Base-by-base conservation (phyloP, 2,888 invertebrate genomes). In the Anticlea derivata region DNA sequence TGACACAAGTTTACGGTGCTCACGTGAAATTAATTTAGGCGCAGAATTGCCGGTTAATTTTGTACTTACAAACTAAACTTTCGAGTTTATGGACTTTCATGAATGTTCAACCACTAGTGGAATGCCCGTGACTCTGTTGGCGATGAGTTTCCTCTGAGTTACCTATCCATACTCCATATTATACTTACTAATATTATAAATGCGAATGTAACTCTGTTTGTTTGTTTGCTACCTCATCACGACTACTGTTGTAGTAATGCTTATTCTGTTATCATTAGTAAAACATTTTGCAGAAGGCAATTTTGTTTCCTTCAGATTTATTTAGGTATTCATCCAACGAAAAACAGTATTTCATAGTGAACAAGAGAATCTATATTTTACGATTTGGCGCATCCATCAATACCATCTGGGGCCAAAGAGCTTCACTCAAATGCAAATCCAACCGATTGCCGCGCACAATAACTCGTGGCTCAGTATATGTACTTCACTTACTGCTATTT, bases 1-100 rank as follows among this genome's bases (percentile, higher is more conserved):
- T 51, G 30, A 17, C 13, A 22, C 13, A 39, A 50, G 23, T 50
- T 34, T 7, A 11, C 37, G 46, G 24, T 24, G 46, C 51, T 47
- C 46, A 41, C 27, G 26, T 37, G 26, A 37, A 52, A 47, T 52
- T 52, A 52, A 52, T 52, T 47, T 38, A 52, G 22, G 13, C 24
- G n/a, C 35, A 30, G 37, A 46, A 46, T 37, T 31, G 17, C 35
- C 41, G 11, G 22, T 11, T 39, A 34, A 50, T 45, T 44, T 38
- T 17, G 39, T 40, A 13, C 29, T 22, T 23, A 30, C 34, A 13
- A 8, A 10, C 35, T 12, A 27, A 12, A 29, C 20, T 39, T 8
- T 17, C 17, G 24, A 35, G 27, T 30, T 31, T 27, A n/a, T 11
- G 1, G 34, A 34, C n/a, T 44, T 29, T 44, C 10, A 17, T 24